Conservation (phyloP, 1,140 invertebrate species). For the Leptopilina boulardi region DNA sequence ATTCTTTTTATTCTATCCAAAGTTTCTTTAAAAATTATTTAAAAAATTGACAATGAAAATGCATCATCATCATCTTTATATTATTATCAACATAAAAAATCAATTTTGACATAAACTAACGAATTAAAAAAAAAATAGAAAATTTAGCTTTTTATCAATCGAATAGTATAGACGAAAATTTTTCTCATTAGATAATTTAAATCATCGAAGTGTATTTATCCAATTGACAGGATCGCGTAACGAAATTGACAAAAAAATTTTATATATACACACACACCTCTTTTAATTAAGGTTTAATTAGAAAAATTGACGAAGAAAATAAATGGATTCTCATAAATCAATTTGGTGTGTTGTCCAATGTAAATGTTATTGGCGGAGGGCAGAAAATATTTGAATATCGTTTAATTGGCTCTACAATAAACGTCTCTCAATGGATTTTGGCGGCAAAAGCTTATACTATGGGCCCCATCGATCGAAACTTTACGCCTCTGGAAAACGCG, state of each 20-base stretch:
- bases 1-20: too few species aligned
- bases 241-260: background rate
- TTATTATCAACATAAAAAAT: too few species aligned
- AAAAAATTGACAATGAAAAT: too few species aligned
- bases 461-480: slow-evolving; percentile 42
- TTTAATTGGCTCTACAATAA: slow-evolving; percentile 31
- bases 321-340: slow-evolving; percentile 13
- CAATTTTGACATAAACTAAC: too few species aligned
- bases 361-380: slow-evolving; percentile 14
- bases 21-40: too few species aligned
- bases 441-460: slow-evolving; percentile 27
- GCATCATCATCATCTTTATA: too few species aligned
- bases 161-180: background rate
- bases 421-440: slow-evolving; percentile 32
- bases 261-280: background rate
- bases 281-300: slow-evolving; percentile 17
- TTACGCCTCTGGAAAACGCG: slow-evolving; percentile 66
- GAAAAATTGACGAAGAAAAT: slow-evolving; percentile 17
- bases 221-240: background rate
- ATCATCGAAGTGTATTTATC: background rate
- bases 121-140: background rate
- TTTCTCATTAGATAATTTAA: background rate
- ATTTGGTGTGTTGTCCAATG: slow-evolving; percentile 20
- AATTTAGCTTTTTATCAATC: background rate
- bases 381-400: slow-evolving; percentile 28